Percentiles rank a stretch among this genome's conserved stretches.
Conservation (phyloP, 2,888 invertebrate species). For the Phrixothrix hirtus region DNA sequence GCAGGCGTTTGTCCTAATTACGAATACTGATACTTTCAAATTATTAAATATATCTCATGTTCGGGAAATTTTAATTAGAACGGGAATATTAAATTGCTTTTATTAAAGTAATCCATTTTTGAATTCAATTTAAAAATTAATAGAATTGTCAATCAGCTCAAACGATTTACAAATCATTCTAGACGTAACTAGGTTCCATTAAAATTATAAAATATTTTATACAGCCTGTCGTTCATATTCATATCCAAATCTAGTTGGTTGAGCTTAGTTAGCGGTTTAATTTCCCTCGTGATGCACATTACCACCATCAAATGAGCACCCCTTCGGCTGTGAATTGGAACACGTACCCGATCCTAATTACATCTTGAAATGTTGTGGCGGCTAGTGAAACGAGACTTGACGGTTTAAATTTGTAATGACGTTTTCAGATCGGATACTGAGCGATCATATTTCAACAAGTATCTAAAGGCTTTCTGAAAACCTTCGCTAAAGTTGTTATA, state of each 20-base stretch:
- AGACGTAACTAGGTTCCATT: constrained; percentile 1
- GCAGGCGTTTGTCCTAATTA: constrained; percentile 37
- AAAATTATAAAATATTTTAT: constrained; percentile 3
- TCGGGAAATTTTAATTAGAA: constrained; percentile 5
- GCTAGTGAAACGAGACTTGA: constrained; percentile 9
- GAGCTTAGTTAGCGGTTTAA: constrained; percentile 55
- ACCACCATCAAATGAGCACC: constrained; percentile 43
- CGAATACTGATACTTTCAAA: constrained; percentile 30
- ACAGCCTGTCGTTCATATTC: constrained; percentile 22
- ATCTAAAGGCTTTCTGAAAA: too few relatives aligned
- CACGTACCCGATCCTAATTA: constrained; percentile 47
- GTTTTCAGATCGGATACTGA: constrained; percentile 5
- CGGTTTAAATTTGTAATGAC: constrained; percentile 17
- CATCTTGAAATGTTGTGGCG: constrained; percentile 34
- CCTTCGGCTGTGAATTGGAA: constrained; percentile 36
- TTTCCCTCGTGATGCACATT: constrained; percentile 57
- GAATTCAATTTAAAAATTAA: constrained; percentile 13
- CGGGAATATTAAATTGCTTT: not conserved
- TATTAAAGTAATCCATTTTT: constrained; percentile 1
- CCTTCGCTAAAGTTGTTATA: too few relatives aligned
- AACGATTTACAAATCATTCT: constrained; percentile 5
- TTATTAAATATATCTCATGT: constrained; percentile 24
- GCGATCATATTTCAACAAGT: constrained; percentile 6
- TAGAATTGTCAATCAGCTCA: constrained; percentile 13
- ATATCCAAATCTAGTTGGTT: constrained; percentile 19